These are phyloP conservation scores for Malurus cyaneus DNA, from an alignment of 2,113 vertebrate species.

Conservation along the genomic window DNA sequence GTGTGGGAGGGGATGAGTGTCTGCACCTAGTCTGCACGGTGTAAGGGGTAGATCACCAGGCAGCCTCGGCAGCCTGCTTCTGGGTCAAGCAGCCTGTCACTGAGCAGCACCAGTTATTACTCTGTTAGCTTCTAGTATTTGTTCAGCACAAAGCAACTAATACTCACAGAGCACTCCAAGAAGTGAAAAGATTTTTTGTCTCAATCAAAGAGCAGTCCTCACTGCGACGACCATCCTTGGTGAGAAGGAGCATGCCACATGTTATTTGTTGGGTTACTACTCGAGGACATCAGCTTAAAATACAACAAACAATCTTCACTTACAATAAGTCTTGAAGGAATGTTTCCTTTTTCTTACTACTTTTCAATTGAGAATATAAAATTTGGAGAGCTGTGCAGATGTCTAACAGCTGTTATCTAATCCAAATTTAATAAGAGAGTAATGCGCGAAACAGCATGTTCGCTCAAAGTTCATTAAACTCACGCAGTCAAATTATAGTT, in stretches of 20 bases:
- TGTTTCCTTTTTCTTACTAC: too few species aligned
- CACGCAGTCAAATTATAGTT: too few species aligned
- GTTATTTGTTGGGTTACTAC: not conserved
- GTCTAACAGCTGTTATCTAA: too few species aligned
- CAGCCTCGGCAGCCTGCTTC: conserved; percentile 58
- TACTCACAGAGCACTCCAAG: not conserved
- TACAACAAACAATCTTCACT: not conserved
- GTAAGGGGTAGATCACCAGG: conserved; percentile 39
- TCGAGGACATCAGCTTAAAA: conserved; percentile 32
- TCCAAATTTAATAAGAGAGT: too few species aligned
- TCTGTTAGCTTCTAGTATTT: not conserved
- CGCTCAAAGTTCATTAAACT: too few species aligned
- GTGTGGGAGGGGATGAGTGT: not conserved
- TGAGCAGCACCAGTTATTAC: not conserved
- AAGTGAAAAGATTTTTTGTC: conserved; percentile 12
- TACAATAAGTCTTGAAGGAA: too few species aligned
- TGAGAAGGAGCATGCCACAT: not conserved
- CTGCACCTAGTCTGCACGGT: not conserved
- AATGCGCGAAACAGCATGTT: too few species aligned
- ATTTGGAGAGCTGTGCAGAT: too few species aligned
- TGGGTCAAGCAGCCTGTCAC: conserved; percentile 61
- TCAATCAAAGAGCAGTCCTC: conserved; percentile 27
- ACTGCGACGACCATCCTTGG: not conserved
- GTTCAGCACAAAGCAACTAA: not conserved
- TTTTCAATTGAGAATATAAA: too few species aligned